Evolutionary conservation across 1,140 invertebrate species (phyloP).

Genomic region (Danaus melanippus): DNA sequence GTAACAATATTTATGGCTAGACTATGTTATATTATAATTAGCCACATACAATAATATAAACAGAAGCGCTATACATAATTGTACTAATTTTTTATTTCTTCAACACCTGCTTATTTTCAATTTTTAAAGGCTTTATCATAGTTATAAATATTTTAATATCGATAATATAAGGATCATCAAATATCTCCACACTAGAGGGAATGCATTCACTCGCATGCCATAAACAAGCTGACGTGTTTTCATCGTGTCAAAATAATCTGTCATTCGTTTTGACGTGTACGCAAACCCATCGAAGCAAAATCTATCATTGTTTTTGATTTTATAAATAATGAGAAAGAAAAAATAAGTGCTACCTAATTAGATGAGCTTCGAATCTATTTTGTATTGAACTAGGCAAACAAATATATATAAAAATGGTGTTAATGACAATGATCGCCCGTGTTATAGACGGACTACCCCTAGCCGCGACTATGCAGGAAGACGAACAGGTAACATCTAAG

Average conservation of each 20-base stretch:
- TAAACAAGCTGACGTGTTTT: constrained; percentile 53
- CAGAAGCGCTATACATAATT: neutral
- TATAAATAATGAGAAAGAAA: constrained; percentile 59
- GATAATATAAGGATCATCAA: too few relatives aligned
- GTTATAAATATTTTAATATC: too few relatives aligned
- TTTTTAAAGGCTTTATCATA: too few relatives aligned
- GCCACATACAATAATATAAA: too few relatives aligned
- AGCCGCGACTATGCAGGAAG: constrained; percentile 97
- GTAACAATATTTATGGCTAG: too few relatives aligned
- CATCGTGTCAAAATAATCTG: constrained; percentile 29
- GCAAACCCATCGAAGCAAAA: constrained; percentile 34
- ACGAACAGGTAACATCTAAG: constrained; percentile 86
- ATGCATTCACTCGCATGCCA: constrained; percentile 24
- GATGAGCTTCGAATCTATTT: constrained; percentile 17
- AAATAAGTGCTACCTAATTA: constrained; percentile 31
- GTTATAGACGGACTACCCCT: constrained; percentile 95
- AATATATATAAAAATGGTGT: constrained; percentile 82
- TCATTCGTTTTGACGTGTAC: constrained; percentile 55
- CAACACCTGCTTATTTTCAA: too few relatives aligned
- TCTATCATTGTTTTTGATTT: constrained; percentile 37
- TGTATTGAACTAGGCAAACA: constrained; percentile 25
- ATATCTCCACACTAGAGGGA: constrained; percentile 2
- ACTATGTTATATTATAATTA: too few relatives aligned
- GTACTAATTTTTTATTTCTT: too few relatives aligned
- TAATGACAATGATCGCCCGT: constrained; percentile 97